These are phyloP conservation scores for Drosophila dives DNA, from an alignment of 2,888 invertebrate genomes.

Conservation along the genomic window DNA sequence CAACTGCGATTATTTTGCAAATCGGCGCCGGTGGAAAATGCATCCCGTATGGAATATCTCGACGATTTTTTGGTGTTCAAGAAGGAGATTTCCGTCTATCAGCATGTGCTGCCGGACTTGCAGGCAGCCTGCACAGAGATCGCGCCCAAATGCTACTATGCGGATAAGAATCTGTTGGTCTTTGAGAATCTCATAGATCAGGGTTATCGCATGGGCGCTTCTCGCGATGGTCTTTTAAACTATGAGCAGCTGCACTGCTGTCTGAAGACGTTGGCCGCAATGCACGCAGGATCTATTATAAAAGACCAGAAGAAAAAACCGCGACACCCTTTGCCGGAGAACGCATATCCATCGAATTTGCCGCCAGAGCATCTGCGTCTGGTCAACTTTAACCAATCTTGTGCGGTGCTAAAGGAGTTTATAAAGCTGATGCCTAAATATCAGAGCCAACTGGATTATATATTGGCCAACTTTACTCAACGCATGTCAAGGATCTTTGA, in stretches of 20 bases:
- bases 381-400: slow-evolving; percentile 73
- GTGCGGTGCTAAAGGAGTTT: slow-evolving; percentile 79
- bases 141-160: slow-evolving; percentile 84
- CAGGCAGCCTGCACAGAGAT: slow-evolving; percentile 69
- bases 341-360: slow-evolving; percentile 82
- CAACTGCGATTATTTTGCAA: slow-evolving; percentile 87
- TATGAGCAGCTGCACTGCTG: slow-evolving; percentile 84
- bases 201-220: slow-evolving; percentile 78
- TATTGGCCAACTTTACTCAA: slow-evolving; percentile 69
- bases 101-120: slow-evolving; percentile 84
- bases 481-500: slow-evolving; percentile 78
- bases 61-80: slow-evolving; percentile 85
- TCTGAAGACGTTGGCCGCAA: slow-evolving; percentile 83
- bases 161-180: slow-evolving; percentile 83
- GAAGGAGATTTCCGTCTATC: slow-evolving; percentile 86
- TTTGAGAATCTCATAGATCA: slow-evolving; percentile 85
- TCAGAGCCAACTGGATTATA: slow-evolving; percentile 62
- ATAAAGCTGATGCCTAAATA: slow-evolving; percentile 82
- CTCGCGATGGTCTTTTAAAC: slow-evolving; percentile 80
- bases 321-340: slow-evolving; percentile 80
- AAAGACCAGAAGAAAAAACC: slow-evolving; percentile 76
- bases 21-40: slow-evolving; percentile 86
- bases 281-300: slow-evolving; percentile 85
- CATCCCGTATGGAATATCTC: slow-evolving; percentile 85
- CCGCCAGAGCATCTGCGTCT: slow-evolving; percentile 68